Percentiles rank a stretch among this genome's conserved stretches.
Conservation (phyloP, 1,140 invertebrate species). For the Drosophila guanche region DNA sequence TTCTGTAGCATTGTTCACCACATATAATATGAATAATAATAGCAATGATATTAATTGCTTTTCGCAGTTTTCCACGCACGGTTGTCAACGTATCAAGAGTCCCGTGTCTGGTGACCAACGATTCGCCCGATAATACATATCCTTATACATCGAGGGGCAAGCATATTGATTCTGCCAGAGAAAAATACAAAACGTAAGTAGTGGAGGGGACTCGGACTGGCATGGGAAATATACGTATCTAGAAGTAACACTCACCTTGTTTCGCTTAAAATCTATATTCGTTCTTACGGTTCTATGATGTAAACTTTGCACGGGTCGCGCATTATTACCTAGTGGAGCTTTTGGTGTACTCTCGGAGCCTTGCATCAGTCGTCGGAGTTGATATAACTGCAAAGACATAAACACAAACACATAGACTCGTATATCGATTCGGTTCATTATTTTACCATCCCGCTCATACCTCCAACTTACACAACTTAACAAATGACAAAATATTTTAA, state of each 20-base stretch:
- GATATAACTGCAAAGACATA: constrained; percentile 88
- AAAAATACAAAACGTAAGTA: neutral
- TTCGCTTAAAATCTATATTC: constrained; percentile 96
- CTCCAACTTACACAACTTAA: no score
- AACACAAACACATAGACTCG: neutral
- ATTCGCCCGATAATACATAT: constrained; percentile 87
- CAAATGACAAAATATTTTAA: no score
- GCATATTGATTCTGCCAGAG: constrained; percentile 85
- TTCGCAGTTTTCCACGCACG: constrained; percentile 16
- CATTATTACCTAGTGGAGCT: constrained; percentile 96
- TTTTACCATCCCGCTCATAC: no score
- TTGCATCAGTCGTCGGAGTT: constrained; percentile 93
- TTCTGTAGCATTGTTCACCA: constrained; percentile 43
- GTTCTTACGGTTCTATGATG: constrained; percentile 96
- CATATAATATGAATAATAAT: constrained; percentile 37
- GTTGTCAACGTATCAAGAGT: constrained; percentile 80
- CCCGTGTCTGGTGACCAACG: constrained; percentile 82
- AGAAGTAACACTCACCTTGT: constrained; percentile 84
- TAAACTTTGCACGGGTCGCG: constrained; percentile 93
- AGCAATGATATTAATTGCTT: constrained; percentile 30
- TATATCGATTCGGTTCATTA: no score
- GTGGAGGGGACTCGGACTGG: no score
- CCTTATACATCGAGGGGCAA: constrained; percentile 89
- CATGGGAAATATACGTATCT: constrained; percentile 1
- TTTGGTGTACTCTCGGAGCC: constrained; percentile 92